These are phyloP conservation scores for Leptinotarsa rubiginosa DNA, from an alignment of 2,888 invertebrate genomes.

Conservation along the genomic window DNA sequence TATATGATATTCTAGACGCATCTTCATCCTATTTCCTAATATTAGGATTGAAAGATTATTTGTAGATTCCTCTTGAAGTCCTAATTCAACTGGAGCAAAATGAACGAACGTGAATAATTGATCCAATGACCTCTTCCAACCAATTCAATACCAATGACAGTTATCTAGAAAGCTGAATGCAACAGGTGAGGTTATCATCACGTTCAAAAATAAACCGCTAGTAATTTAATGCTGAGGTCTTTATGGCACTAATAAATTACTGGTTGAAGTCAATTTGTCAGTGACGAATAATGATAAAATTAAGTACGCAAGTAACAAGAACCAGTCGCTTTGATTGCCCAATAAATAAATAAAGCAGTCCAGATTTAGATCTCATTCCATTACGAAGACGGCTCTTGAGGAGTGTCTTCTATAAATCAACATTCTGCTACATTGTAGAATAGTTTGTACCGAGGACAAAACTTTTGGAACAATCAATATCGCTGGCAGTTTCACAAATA, in stretches of 20 bases:
- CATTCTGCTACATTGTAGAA: background rate
- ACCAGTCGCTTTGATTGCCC: background rate
- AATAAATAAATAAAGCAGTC: constrained; percentile 1
- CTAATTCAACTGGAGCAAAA: background rate
- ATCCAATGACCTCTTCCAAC: constrained; percentile 4
- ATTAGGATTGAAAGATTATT: background rate
- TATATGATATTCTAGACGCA: too few species aligned
- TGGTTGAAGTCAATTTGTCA: constrained; percentile 11
- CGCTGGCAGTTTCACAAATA: too few species aligned
- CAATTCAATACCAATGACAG: background rate
- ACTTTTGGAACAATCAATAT: too few species aligned
- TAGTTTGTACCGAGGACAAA: too few species aligned
- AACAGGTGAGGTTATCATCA: constrained; percentile 16
- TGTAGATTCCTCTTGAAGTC: too few species aligned
- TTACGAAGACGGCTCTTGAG: background rate
- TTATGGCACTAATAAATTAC: constrained; percentile 15
- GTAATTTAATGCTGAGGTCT: background rate
- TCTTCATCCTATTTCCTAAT: too few species aligned
- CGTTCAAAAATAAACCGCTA: constrained; percentile 7
- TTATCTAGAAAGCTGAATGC: background rate
- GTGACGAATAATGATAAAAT: constrained; percentile 6
- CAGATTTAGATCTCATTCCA: background rate
- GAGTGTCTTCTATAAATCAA: background rate
- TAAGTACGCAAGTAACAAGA: constrained; percentile 12
- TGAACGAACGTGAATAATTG: background rate